Percentiles rank a stretch among this genome's conserved stretches.
phyloP scores from a whole-genome alignment of 2,888 invertebrate genomes.

The Heterodera filipjevi region DNA sequence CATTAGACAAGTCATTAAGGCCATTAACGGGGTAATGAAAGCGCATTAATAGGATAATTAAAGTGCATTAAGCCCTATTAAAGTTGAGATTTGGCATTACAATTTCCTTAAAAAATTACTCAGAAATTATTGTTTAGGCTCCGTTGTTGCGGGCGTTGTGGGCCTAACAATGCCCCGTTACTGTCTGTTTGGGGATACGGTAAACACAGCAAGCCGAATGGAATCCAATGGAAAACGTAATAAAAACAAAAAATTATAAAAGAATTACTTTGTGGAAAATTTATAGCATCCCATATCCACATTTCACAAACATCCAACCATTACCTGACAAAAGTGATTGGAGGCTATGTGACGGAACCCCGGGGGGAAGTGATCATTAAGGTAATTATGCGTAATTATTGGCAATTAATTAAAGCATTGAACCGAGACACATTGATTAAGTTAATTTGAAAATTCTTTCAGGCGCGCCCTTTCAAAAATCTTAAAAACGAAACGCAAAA shows the following conservation, averaged over 20 bases:
- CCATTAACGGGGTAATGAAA: too few species aligned
- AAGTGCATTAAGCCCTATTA: too few species aligned
- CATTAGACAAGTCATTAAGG: too few species aligned
- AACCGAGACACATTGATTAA: too few species aligned
- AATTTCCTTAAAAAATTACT: too few species aligned
- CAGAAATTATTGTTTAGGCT: conserved; percentile 1
- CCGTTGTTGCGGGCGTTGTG: conserved; percentile 49
- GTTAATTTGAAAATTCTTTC: too few species aligned
- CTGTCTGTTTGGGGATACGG: conserved; percentile 50
- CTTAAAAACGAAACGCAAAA: too few species aligned
- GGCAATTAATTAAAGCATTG: too few species aligned
- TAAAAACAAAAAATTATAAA: not conserved
- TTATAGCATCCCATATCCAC: conserved; percentile 53
- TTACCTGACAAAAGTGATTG: conserved; percentile 55
- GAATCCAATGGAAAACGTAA: conserved; percentile 49
- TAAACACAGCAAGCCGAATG: conserved; percentile 48
- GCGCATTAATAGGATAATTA: too few species aligned
- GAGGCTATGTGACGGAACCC: conserved; percentile 58
- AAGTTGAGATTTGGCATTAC: not conserved
- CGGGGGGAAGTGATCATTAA: conserved; percentile 61
- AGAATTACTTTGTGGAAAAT: not conserved
- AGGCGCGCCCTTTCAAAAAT: too few species aligned
- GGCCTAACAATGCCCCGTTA: conserved; percentile 59
- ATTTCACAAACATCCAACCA: conserved; percentile 56
- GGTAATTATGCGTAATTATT: not conserved